Conservation (phyloP, 1,140 invertebrate species). For the Lordiphosa clarofinis region DNA sequence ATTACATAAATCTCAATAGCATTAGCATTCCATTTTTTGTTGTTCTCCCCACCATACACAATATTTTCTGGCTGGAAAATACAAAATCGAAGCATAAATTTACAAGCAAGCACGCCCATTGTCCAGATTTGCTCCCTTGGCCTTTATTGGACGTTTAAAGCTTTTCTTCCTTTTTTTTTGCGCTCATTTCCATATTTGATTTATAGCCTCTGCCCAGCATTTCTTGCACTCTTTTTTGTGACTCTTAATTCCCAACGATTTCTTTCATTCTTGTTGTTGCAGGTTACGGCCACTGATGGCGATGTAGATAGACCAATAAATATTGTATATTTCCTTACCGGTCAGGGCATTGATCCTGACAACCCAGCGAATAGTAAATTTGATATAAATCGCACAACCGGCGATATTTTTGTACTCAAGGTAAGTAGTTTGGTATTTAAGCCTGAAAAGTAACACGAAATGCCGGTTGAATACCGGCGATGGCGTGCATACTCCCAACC, state of each 20-base stretch:
- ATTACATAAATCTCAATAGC: conserved; percentile 69
- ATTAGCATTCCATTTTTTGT: conserved; percentile 58
- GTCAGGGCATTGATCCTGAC: conserved; percentile 85
- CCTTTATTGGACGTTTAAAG: conserved; percentile 76
- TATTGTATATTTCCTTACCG: conserved; percentile 87
- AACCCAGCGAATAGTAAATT: conserved; percentile 85
- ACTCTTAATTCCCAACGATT: conserved; percentile 22
- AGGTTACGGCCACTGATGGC: conserved; percentile 83
- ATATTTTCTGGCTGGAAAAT: conserved; percentile 38
- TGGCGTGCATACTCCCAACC: conserved; percentile 12
- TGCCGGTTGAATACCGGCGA: conserved; percentile 4
- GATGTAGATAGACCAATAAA: conserved; percentile 84
- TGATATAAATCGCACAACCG: conserved; percentile 84
- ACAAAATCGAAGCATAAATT: conserved; percentile 73
- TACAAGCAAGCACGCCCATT: conserved; percentile 58
- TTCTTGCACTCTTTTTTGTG: conserved; percentile 26
- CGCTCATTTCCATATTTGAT: conserved; percentile 74
- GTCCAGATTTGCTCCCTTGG: conserved; percentile 40
- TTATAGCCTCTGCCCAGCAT: conserved; percentile 51
- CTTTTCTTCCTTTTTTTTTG: conserved; percentile 33
- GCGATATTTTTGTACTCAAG: conserved; percentile 84
- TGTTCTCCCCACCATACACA: conserved; percentile 21
- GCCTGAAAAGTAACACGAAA: conserved; percentile 22
- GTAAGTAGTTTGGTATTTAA: conserved; percentile 73
- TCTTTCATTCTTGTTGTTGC: conserved; percentile 80